Evolutionary conservation across 2,797 vertebrate genomes (phyloP).

Genomic region (Megalops cyprinoides): DNA sequence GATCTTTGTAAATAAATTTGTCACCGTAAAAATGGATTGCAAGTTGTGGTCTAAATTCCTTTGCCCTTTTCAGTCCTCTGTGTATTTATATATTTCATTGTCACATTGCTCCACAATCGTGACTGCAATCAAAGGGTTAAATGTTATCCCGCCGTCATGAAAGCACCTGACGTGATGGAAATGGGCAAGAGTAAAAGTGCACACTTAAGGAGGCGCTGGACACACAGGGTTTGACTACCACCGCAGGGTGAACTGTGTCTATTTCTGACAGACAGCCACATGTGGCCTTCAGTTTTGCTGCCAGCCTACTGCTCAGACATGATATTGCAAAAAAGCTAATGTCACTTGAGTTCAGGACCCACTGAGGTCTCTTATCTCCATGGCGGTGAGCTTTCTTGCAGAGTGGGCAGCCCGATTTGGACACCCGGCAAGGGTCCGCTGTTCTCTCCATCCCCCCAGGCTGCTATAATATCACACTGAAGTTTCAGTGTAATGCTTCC

Average conservation of each 20-base stretch:
- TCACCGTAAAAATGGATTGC: background rate
- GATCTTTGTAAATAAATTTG: conserved; percentile 20
- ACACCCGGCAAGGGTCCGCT: background rate
- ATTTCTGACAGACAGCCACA: conserved; percentile 52
- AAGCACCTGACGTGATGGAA: conserved; percentile 19
- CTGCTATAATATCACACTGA: background rate
- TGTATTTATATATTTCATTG: background rate
- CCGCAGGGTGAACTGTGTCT: conserved; percentile 46
- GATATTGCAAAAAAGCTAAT: conserved; percentile 4
- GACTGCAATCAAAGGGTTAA: background rate
- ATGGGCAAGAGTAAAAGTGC: conserved; percentile 33
- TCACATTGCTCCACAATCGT: background rate
- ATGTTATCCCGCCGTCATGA: background rate
- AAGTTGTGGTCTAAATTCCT: background rate
- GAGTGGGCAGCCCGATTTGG: background rate
- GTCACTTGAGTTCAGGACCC: background rate
- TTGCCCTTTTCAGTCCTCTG: background rate
- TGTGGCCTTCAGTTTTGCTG: conserved; percentile 35
- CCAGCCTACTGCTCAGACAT: background rate
- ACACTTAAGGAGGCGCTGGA: conserved; percentile 1
- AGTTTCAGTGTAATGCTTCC: background rate
- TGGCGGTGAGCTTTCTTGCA: background rate
- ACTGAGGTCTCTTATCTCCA: background rate
- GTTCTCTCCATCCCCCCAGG: background rate
- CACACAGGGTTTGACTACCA: conserved; percentile 19